Evolutionary conservation across 1,140 invertebrate genomes (phyloP).

Genomic region (Drosophila aff.): DNA sequence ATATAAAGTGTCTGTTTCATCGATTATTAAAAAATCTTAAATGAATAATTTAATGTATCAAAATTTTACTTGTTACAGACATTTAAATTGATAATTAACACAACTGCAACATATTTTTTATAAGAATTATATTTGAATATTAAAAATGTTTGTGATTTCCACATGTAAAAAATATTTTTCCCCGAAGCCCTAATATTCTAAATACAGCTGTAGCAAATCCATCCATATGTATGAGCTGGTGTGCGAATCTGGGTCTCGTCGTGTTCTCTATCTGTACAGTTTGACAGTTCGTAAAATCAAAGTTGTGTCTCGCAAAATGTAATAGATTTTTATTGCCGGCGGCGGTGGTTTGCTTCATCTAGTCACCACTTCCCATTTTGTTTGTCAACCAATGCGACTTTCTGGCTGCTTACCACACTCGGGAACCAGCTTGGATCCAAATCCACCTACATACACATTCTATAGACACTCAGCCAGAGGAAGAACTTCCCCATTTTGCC

Average conservation of each 20-base stretch:
- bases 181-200: neutral
- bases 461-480: conserved; percentile 1
- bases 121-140: too few species aligned
- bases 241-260: conserved; percentile 10
- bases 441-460: conserved; percentile 12
- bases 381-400: conserved; percentile 57
- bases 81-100: too few species aligned
- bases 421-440: conserved; percentile 11
- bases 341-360: conserved; percentile 49
- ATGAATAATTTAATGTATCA: too few species aligned
- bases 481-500: conserved; percentile 56
- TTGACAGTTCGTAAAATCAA: conserved; percentile 78
- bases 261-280: conserved; percentile 44
- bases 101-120: too few species aligned
- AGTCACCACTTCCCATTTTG: conserved; percentile 57
- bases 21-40: too few species aligned
- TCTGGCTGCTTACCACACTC: conserved; percentile 44
- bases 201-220: neutral
- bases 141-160: too few species aligned
- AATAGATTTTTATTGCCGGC: conserved; percentile 74
- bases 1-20: too few species aligned
- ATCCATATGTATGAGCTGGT: conserved; percentile 31
- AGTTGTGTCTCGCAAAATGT: conserved; percentile 69
- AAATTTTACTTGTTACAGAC: too few species aligned
- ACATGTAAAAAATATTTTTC: too few species aligned